Evolutionary conservation across 2,797 vertebrate genomes (phyloP), one percentile per base, ranked within the genome.

Genomic region (Otus scops): DNA sequence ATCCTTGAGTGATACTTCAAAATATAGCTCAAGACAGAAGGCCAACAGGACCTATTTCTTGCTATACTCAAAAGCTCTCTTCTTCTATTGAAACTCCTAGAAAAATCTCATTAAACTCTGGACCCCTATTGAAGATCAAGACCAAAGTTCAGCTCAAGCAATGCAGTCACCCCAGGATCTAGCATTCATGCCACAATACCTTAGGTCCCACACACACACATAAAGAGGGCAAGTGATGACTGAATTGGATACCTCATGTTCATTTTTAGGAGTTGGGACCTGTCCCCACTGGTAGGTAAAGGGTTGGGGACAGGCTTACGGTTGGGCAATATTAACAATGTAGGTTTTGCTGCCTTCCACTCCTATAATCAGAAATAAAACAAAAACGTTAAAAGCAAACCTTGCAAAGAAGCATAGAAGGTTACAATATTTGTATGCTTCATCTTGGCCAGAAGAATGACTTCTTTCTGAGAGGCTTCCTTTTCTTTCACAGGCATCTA

Each of bases 371-470:
- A 76, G 43, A 91, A 53, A 76, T 53, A 67, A 92, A 92, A 68
- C 6, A 81, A 32, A 85, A 90, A 81, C 4, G 7, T 68, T 88
- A 50, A 76, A 93, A 75, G 87, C 94, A 95, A 91, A 99, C 99
- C 99, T 97, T 98, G 97, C 94, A 99, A 98, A 9, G 99, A 98
- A 26, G 88, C 67, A 84, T 98, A 98, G 97, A 99, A 99, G 24
- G 98, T 78, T 27, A 99, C 99, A 20, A 99, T 99, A 97, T 99
- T 99, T 7, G 98, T 98, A 74, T 99, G 99, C 28, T 98, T 98
- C 99, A 99, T 99, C 96, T 97, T 98, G 10, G 99, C 98, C 92
- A 99, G 97, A 88, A 99, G 98, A 34, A 90, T 93, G 23, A 98
- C 99, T 97, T 99, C 99, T 92, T 99, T 99, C 89, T 97, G 93